Evolutionary conservation across 2,888 invertebrate species (phyloP).

Genomic region (Timema podura): DNA sequence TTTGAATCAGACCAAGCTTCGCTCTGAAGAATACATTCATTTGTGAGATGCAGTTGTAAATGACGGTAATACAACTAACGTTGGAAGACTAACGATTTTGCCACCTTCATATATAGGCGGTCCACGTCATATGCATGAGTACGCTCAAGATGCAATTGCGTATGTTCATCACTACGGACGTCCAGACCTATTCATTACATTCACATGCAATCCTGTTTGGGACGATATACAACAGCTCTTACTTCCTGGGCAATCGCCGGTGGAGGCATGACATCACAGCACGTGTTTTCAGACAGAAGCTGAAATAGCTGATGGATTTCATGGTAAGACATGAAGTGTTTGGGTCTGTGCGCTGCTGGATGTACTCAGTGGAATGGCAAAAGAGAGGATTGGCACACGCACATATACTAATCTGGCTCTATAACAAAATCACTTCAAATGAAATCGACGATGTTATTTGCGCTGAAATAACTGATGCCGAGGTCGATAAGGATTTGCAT

Average conservation of each 20-base stretch:
- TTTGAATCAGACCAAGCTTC: too few species aligned
- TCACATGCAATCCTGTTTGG: too few species aligned
- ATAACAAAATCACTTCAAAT: constrained; percentile 22
- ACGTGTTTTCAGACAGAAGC: background rate
- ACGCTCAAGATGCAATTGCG: constrained; percentile 24
- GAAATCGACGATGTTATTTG: constrained; percentile 35
- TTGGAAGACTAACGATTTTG: constrained; percentile 7
- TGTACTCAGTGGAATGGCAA: constrained; percentile 33
- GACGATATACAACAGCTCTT: too few species aligned
- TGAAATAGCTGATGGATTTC: constrained; percentile 17
- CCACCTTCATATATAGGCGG: constrained; percentile 14
- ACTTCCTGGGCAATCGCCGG: too few species aligned
- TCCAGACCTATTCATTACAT: constrained; percentile 26
- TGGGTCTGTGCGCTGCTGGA: constrained; percentile 23
- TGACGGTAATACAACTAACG: too few species aligned
- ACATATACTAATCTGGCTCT: constrained; percentile 31
- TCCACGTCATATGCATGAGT: constrained; percentile 20
- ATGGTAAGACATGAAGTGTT: constrained; percentile 21
- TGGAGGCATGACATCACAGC: too few species aligned
- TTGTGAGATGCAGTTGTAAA: too few species aligned
- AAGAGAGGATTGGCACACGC: constrained; percentile 38
- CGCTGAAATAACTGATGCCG: constrained; percentile 35
- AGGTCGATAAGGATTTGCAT: constrained; percentile 31
- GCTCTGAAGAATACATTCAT: too few species aligned
- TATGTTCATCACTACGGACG: constrained; percentile 18